Conservation (phyloP, 1,140 invertebrate genomes). For the Ceratosolen fusciceps region DNA sequence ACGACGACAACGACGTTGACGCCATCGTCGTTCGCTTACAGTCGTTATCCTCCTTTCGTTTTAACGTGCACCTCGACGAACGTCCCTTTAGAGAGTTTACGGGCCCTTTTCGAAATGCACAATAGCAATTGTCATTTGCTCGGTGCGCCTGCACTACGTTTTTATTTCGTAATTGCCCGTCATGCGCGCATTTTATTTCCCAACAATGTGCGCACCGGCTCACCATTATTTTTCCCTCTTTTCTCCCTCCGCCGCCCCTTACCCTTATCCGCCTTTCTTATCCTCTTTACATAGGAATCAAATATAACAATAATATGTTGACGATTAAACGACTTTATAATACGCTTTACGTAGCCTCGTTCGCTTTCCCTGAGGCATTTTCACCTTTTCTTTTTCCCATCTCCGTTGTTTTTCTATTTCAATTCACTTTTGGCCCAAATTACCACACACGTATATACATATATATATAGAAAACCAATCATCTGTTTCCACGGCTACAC, state of each 20-base stretch:
- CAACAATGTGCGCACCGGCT: conserved; percentile 33
- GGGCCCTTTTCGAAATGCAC: conserved; percentile 41
- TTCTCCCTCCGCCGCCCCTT: too few species aligned
- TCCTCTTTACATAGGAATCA: conserved; percentile 15
- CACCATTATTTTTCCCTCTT: background rate
- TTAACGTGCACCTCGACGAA: conserved; percentile 23
- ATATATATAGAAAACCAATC: too few species aligned
- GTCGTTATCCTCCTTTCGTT: conserved; percentile 42
- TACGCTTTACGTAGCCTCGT: background rate
- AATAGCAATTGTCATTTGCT: conserved; percentile 47
- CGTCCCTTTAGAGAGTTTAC: conserved; percentile 21
- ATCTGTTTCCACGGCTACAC: too few species aligned
- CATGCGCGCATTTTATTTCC: conserved; percentile 40
- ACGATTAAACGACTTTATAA: background rate
- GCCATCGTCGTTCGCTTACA: background rate
- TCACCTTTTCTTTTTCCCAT: background rate
- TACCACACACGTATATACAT: background rate
- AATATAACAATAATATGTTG: conserved; percentile 22
- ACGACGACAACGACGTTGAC: background rate
- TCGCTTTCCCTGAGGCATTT: background rate
- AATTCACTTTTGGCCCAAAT: background rate
- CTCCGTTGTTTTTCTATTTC: background rate
- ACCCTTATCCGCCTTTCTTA: background rate
- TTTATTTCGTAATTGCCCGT: conserved; percentile 46
- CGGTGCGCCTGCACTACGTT: conserved; percentile 26